Conservation (phyloP, 2,113 vertebrate species). For the Calidris pugnax region DNA sequence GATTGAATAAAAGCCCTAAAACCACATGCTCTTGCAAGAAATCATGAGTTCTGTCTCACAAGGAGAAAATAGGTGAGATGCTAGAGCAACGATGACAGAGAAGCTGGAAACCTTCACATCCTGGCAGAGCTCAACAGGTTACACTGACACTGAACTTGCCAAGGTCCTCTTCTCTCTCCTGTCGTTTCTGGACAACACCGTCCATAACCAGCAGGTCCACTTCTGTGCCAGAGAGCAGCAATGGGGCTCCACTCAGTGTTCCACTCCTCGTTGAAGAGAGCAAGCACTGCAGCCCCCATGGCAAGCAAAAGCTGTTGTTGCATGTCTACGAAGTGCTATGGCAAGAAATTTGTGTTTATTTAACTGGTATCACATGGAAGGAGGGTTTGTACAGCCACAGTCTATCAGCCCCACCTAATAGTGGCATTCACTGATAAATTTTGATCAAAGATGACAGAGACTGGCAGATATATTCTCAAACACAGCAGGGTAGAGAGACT, state of each 20-base stretch:
- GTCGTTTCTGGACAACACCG: not conserved
- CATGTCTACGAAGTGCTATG: not conserved
- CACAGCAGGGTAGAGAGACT: not conserved
- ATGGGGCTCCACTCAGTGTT: too few relatives aligned
- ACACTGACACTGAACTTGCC: not conserved
- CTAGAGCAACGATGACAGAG: not conserved
- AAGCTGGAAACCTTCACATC: not conserved
- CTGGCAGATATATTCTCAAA: not conserved
- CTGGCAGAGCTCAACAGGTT: not conserved
- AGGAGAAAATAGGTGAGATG: not conserved
- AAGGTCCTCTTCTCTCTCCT: not conserved
- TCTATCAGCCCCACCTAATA: not conserved
- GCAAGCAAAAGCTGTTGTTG: not conserved
- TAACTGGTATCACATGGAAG: not conserved
- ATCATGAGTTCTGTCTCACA: not conserved
- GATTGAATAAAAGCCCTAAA: not conserved
- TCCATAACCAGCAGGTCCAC: not conserved
- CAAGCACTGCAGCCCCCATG: not conserved
- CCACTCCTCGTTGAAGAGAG: not conserved
- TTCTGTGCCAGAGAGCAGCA: fast-evolving
- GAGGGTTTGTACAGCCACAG: not conserved
- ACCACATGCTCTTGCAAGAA: not conserved
- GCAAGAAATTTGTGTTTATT: not conserved
- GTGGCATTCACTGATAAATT: not conserved
- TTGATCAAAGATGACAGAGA: not conserved